These are phyloP conservation scores for Arvicanthis niloticus DNA, from an alignment of 2,113 vertebrate genomes.

Conservation along the genomic window DNA sequence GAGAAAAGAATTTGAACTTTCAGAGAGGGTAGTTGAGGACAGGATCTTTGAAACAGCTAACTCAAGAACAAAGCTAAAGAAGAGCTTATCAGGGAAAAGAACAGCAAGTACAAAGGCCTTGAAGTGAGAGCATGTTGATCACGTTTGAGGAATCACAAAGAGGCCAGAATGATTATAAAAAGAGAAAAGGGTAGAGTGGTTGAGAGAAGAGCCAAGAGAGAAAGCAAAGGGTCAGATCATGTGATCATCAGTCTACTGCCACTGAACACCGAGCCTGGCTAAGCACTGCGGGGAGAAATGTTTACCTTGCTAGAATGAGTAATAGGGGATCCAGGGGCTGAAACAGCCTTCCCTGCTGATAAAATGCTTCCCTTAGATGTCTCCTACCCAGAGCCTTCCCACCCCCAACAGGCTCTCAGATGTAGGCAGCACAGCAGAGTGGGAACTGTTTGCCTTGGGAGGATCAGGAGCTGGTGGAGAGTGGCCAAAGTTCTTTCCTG, in stretches of 20 bases:
- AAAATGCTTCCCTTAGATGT: background rate
- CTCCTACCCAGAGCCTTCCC: conserved; percentile 17
- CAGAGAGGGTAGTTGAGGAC: background rate
- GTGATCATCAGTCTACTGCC: background rate
- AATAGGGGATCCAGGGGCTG: background rate
- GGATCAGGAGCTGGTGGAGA: conserved; percentile 60
- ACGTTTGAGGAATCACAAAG: background rate
- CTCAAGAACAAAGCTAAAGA: background rate
- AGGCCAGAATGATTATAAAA: conserved; percentile 1
- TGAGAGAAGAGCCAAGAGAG: background rate
- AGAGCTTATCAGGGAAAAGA: background rate
- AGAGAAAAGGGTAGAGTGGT: background rate
- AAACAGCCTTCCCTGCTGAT: conserved; percentile 4
- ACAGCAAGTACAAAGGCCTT: conserved; percentile 20
- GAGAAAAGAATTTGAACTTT: conserved; percentile 15
- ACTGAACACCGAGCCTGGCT: conserved; percentile 13
- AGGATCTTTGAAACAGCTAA: background rate
- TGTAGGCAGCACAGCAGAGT: background rate
- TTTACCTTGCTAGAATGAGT: conserved; percentile 10
- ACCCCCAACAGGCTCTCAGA: conserved; percentile 26
- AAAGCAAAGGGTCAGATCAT: background rate
- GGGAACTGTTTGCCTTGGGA: conserved; percentile 76
- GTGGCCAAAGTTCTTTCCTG: conserved; percentile 72
- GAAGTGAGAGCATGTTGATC: background rate
- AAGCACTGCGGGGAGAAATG: background rate